Base-by-base conservation (phyloP, 2,797 vertebrate species). In the Acanthis flammea region DNA sequence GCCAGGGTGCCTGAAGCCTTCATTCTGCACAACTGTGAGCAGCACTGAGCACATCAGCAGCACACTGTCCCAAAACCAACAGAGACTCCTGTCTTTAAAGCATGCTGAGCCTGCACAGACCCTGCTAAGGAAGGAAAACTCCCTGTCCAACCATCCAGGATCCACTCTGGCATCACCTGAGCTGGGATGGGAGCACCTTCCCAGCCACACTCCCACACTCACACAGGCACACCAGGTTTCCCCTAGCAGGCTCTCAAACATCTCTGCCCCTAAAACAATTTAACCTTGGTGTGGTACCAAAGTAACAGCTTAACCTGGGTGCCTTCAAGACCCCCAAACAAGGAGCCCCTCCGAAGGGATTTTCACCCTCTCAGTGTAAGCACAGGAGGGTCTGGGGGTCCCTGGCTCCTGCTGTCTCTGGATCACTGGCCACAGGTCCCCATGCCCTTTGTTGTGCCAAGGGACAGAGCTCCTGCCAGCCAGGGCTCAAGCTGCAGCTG, bases 381-480 rank as follows among this genome's bases (percentile, higher is more conserved):
- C 25, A 3, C 27, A 55, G 18, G 12, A 35, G 39, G 19, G 2
- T 37, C 15, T 28, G 58, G 5, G 10, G 2, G 7, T 28, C 6
- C 21, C 21, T 1, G 0, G 35, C 19, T 48, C 25, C 48, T 31
- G 35, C 31, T 10, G 4, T 12, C 63, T 11, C 51, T 14, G 35
- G 4, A 25, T 27, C 71, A 22, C 27, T 12, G 17, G 25, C 6
- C 55, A 19, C 30, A 31, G 25, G 17, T 39, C 13, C 21, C 23
- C 0, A 1, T 1, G 4, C 5, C 27, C 19, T 16, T 51, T 10
- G 4, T 6, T 10, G 23, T 16, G 22, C 18, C 8, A 7, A 47
- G 24, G 14, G 35, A 12, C 11, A 19, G 47, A 70, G 33, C 24
- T 68, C 24, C 55, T 0, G 0, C 31, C 55, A 41, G 25, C 4